phyloP scores from a whole-genome alignment of 1,140 invertebrate genomes.

The Belonocnema kinseyi region DNA sequence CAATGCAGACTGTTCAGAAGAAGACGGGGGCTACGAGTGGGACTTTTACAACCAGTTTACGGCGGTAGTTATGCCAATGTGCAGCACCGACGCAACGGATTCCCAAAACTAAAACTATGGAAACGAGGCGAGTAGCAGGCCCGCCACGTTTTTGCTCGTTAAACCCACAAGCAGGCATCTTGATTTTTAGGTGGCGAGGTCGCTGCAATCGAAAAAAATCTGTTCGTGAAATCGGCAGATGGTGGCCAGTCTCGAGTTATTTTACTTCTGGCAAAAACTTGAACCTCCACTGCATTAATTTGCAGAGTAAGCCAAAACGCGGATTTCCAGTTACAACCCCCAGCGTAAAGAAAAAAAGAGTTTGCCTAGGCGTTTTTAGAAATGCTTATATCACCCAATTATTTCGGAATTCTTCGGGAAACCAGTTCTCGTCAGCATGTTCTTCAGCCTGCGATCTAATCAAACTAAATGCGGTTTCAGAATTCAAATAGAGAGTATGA shows the following conservation, averaged over 20 bases:
- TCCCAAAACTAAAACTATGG: conserved; percentile 58
- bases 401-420: background rate
- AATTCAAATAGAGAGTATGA: too few relatives aligned
- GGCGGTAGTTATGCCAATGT: conserved; percentile 46
- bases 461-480: too few relatives aligned
- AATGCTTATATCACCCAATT: background rate
- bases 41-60: conserved; percentile 56
- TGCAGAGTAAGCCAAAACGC: background rate
- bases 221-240: conserved; percentile 4
- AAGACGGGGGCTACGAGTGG: conserved; percentile 44
- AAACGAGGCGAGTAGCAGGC: conserved; percentile 34
- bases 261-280: background rate
- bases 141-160: conserved; percentile 40
- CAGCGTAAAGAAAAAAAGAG: background rate
- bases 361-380: background rate
- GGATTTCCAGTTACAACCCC: background rate
- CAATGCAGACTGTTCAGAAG: conserved; percentile 53
- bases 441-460: too few relatives aligned
- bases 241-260: conserved; percentile 6
- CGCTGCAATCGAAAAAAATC: conserved; percentile 24
- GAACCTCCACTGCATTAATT: conserved; percentile 13
- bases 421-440: too few relatives aligned
- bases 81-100: conserved; percentile 36
- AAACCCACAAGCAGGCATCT: conserved; percentile 24
- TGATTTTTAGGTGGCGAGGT: conserved; percentile 23